phyloP scores from a whole-genome alignment of 2,797 vertebrate species.

The Anniella stebbinsi region DNA sequence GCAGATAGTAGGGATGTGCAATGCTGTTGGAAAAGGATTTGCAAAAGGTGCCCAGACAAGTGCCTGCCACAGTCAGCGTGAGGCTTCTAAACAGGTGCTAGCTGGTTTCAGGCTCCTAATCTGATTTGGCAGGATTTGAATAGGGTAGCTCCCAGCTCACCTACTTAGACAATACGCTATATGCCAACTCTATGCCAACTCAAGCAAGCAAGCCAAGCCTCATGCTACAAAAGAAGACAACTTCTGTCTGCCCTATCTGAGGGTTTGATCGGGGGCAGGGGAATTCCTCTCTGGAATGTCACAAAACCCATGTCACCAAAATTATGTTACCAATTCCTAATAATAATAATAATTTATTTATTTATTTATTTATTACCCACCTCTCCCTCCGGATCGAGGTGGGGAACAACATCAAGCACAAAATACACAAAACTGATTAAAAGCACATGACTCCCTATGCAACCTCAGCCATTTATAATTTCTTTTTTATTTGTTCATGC shows the following conservation, averaged over 20 bases:
- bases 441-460: no score
- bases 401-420: no score
- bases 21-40: neutral
- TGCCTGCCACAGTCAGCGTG: neutral
- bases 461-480: no score
- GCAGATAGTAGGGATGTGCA: neutral
- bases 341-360: no score
- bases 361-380: no score
- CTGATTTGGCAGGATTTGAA: neutral
- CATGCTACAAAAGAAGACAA: neutral
- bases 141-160: neutral
- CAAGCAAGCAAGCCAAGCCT: neutral
- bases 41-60: neutral
- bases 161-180: neutral
- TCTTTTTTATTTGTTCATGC: no score
- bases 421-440: no score
- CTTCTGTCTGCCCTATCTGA: neutral
- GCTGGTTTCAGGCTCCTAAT: neutral
- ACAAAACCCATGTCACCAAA: neutral
- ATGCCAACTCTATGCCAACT: neutral
- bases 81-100: neutral
- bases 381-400: no score
- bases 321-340: neutral
- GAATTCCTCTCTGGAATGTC: neutral
- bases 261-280: neutral